Conservation (phyloP, 2,797 vertebrate species). For the Loriculus beryllinus region DNA sequence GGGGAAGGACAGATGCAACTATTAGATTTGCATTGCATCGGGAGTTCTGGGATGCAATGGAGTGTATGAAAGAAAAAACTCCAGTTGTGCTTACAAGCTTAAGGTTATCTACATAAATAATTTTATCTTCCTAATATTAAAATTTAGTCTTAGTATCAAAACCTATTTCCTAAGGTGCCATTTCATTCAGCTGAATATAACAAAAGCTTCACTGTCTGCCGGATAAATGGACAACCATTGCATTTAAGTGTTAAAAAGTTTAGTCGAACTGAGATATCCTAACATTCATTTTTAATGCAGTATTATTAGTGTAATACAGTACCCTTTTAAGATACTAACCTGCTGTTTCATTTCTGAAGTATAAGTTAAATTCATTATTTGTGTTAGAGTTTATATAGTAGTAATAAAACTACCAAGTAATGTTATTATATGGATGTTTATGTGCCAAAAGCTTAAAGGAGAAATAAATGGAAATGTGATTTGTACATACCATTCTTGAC, state of each 20-base stretch:
- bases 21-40: conserved; percentile 17
- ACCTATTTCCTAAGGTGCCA: background rate
- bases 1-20: conserved; percentile 54
- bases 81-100: background rate
- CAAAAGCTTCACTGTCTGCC: background rate
- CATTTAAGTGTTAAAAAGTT: background rate
- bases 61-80: background rate
- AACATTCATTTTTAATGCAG: background rate
- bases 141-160: background rate
- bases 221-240: background rate
- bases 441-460: background rate
- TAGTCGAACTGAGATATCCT: background rate
- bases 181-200: conserved; percentile 15
- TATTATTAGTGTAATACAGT: background rate
- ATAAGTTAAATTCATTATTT: background rate
- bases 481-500: background rate
- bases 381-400: background rate
- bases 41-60: conserved; percentile 33
- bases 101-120: background rate
- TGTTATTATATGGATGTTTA: background rate
- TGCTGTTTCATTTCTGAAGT: background rate
- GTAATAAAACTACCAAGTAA: background rate
- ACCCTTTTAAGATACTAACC: background rate
- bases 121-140: background rate
- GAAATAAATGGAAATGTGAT: background rate